Percentiles rank a stretch among this genome's conserved stretches.
These are phyloP conservation scores for Stratiolaelaps scimitus DNA, from an alignment of 1,140 invertebrate species.

Conservation along the genomic window DNA sequence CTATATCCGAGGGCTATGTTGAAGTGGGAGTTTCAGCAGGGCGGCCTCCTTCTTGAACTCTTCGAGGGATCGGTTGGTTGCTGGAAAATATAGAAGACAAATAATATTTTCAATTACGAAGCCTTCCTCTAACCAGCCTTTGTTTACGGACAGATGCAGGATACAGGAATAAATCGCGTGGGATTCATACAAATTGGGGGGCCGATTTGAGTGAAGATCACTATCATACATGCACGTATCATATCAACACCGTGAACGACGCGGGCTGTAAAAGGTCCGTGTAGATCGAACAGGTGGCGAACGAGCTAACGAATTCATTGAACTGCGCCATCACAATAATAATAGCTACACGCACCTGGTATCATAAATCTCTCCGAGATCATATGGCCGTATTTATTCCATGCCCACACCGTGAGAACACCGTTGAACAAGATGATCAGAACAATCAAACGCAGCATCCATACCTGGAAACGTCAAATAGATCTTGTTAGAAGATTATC, in stretches of 20 bases:
- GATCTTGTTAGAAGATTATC: no score
- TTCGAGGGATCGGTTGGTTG: constrained; percentile 10
- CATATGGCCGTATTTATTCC: constrained; percentile 13
- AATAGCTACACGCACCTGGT: neutral
- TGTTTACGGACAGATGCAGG: no score
- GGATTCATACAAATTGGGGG: no score
- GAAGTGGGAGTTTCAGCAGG: neutral
- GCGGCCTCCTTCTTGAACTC: constrained; percentile 17
- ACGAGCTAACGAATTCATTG: neutral
- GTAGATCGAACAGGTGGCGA: neutral
- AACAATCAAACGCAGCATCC: neutral
- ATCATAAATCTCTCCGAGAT: constrained; percentile 26
- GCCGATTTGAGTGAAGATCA: no score
- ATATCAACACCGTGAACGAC: no score
- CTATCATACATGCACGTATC: no score
- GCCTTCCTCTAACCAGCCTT: no score
- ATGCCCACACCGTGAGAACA: neutral
- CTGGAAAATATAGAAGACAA: neutral
- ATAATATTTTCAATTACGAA: no score
- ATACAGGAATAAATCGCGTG: no score
- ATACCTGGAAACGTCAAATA: neutral
- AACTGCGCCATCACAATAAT: neutral
- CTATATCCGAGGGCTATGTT: constrained; percentile 15
- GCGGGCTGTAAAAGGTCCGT: no score
- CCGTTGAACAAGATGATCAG: neutral